Evolutionary conservation across 2,797 vertebrate genomes (phyloP), one percentile per base, ranked within the genome.

Genomic region (Cygnus olor): DNA sequence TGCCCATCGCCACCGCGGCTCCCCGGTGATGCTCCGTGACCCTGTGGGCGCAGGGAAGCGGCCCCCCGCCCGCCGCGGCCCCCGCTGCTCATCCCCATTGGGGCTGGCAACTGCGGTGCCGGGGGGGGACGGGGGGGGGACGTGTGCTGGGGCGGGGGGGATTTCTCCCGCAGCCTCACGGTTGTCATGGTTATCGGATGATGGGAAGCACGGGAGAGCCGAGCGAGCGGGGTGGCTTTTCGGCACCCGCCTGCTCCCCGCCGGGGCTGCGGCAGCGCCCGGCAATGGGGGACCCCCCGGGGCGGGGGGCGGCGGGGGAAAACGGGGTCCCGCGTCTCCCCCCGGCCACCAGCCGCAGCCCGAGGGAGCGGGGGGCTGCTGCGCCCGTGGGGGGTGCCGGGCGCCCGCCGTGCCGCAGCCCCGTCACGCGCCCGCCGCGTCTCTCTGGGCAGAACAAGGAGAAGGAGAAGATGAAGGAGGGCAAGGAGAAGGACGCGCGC

Each of bases 401-500:
- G 34, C 30, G 64, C 32, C 36, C 34, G 2, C 8, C 4, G 9
- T 32, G 69, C 44, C 80, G 69, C 69, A 72, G 78, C 36, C 71
- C 82, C 56, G 3, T 71, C 71, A 80, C 65, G 20, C 77, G 27
- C 30, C 83, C 81, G 3, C 5, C 61, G 6, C 73, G 14, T 53
- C 56, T 74, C 63, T 19, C 86, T 18, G 30, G 36, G 30, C 97
- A 99, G 99, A 98, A 98, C 88, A 99, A 99, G 88, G 99, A 99
- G 84, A 99, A 99, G 97, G 98, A 98, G 90, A 98, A 98, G 54
- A 98, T 98, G 98, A 99, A 98, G 98, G 98, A 98, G 79, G 98
- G 99, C 88, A 99, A 99, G 79, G 99, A 99, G 85, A 97, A 99
- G 65, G 99, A 99, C 40, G 98, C 98, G 1, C 97, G 99, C 10